Evolutionary conservation across 2,888 invertebrate species (phyloP).

Genomic region (Melinaea menophilus): DNA sequence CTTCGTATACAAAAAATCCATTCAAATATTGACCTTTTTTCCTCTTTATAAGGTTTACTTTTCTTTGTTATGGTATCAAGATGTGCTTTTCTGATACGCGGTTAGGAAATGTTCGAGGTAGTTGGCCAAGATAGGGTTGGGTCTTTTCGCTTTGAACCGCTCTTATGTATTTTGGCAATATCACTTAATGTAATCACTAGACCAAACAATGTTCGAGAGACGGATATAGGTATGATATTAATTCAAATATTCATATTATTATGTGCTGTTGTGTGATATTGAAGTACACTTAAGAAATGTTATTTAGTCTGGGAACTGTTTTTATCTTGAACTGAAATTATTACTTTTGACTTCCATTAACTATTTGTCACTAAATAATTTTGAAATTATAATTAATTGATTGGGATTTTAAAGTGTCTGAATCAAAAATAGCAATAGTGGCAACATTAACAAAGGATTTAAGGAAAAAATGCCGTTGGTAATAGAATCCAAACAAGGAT

Average conservation of each 20-base stretch:
- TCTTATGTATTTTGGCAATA: slow-evolving; percentile 13
- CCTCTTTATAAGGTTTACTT: slow-evolving; percentile 22
- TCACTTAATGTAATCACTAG: slow-evolving; percentile 9
- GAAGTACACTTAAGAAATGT: too few relatives aligned
- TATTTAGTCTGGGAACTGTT: too few relatives aligned
- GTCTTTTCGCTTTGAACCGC: slow-evolving; percentile 29
- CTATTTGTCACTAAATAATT: too few relatives aligned
- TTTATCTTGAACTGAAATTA: too few relatives aligned
- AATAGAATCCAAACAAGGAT: too few relatives aligned
- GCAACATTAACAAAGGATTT: too few relatives aligned
- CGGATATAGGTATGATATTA: slow-evolving; percentile 2
- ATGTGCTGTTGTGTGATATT: background rate
- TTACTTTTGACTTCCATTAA: too few relatives aligned
- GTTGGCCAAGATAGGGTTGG: slow-evolving; percentile 30
- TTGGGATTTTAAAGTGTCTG: too few relatives aligned
- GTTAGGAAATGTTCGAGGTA: slow-evolving; percentile 31
- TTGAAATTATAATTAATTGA: too few relatives aligned
- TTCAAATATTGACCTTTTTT: slow-evolving; percentile 19
- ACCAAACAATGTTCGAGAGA: slow-evolving; percentile 4
- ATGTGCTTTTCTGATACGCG: slow-evolving; percentile 23
- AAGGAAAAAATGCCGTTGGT: too few relatives aligned
- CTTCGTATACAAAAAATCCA: slow-evolving; percentile 15
- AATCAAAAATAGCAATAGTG: too few relatives aligned
- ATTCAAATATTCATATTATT: background rate
- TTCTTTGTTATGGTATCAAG: slow-evolving; percentile 17